These are phyloP conservation scores for Parauchenoglanis punctatus DNA, from an alignment of 2,797 vertebrate species.

Conservation along the genomic window DNA sequence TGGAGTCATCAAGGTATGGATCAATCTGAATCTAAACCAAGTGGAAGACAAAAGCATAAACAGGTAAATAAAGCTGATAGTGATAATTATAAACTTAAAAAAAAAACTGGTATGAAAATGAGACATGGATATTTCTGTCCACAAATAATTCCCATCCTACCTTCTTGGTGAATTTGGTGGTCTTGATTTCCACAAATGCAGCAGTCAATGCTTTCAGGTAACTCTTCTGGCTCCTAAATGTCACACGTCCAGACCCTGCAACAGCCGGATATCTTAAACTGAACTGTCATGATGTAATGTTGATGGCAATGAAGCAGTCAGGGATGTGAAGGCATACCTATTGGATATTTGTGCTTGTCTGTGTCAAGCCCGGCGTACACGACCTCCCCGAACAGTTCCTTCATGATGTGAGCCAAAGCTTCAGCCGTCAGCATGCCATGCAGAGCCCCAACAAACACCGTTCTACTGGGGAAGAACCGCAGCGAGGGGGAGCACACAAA, in stretches of 20 bases:
- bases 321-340: slow-evolving; percentile 75
- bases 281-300: neutral
- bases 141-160: slow-evolving; percentile 62
- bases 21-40: slow-evolving; percentile 91
- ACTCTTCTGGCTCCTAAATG: slow-evolving; percentile 95
- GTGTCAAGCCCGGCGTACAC: slow-evolving; percentile 98
- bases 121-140: neutral
- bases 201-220: slow-evolving; percentile 95
- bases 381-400: slow-evolving; percentile 93
- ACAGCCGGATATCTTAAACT: slow-evolving; percentile 50
- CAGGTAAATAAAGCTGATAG: neutral
- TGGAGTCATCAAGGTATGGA: slow-evolving; percentile 94
- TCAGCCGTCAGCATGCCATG: slow-evolving; percentile 96
- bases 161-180: slow-evolving; percentile 98
- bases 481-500: slow-evolving; percentile 91
- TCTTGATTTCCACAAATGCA: slow-evolving; percentile 98
- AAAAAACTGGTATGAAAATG: neutral
- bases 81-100: neutral
- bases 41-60: neutral
- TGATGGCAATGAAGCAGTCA: neutral
- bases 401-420: slow-evolving; percentile 93
- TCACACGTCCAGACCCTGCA: slow-evolving; percentile 96
- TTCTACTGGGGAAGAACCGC: slow-evolving; percentile 92
- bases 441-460: slow-evolving; percentile 95
- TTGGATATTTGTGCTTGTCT: slow-evolving; percentile 99